Base-by-base conservation (phyloP, 2,797 vertebrate species). In the Alca torda region DNA sequence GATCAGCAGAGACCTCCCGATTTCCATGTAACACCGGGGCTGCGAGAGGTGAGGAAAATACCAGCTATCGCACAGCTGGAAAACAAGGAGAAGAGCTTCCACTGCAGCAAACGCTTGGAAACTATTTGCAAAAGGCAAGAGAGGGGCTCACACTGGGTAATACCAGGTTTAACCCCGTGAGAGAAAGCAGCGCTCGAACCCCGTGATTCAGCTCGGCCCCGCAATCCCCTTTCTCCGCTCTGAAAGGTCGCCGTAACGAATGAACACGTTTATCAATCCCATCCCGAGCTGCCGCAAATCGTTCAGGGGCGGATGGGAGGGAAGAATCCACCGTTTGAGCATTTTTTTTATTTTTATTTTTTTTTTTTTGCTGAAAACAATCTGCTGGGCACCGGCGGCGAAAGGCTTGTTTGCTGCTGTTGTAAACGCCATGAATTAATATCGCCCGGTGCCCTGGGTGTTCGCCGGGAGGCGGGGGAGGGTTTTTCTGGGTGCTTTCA, bases 131-230 rank as follows among this genome's bases (percentile, higher is more conserved):
- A 76, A 87, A 90, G 53, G 45, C 23, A 31, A 30, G 54, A 53
- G 81, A 54, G 19, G 11, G 26, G 18, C 59, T 82, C 0, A 2
- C 43, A 30, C 12, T 35, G 45, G 25, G 13, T 56, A 33, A 50
- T 20, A 30, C 0, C 1, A 3, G n/a, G 10, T 80, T 56, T 73
- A 60, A 68, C 28, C 3, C 0, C 37, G 37, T 37, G 0, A 33
- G 43, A 67, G 39, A 45, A 57, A 76, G 51, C 72, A 74, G 50
- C 1, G 0, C 54, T 70, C 0, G 1, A 76, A 63, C 23, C 26
- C 53, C 21, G 46, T 28, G 50, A 31, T 67, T 72, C 65, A 56
- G 50, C 65, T 82, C n/a, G 5, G 37, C 46, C 46, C n/a, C 1
- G 0, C 4, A 0, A 45, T 41, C 31, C 50, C 31, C 54, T 69